Evolutionary conservation across 2,888 invertebrate genomes (phyloP).

Genomic region (Cyclophora albipunctata): DNA sequence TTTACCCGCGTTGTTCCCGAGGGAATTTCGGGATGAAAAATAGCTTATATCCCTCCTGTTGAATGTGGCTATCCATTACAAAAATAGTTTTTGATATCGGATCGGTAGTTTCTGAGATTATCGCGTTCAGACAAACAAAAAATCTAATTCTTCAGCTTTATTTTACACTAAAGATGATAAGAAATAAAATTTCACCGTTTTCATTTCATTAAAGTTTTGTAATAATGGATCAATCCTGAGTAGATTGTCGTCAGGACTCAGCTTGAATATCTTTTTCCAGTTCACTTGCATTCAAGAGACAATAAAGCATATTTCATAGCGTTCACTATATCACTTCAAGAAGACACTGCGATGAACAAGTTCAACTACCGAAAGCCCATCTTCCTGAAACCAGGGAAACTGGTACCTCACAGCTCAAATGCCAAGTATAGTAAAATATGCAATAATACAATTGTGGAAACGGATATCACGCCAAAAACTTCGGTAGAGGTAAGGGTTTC

Average conservation of each 20-base stretch:
- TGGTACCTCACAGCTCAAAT: slow-evolving; percentile 33
- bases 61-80: too few relatives aligned
- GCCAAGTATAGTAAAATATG: slow-evolving; percentile 34
- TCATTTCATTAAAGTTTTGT: too few relatives aligned
- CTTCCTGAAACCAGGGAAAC: slow-evolving; percentile 37
- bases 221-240: too few relatives aligned
- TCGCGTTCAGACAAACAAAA: too few relatives aligned
- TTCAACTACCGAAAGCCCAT: slow-evolving; percentile 45
- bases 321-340: slow-evolving; percentile 53
- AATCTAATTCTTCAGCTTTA: background rate
- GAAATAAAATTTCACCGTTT: too few relatives aligned
- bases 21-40: too few relatives aligned
- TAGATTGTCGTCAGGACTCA: too few relatives aligned
- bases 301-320: slow-evolving; percentile 49
- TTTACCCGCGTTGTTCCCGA: too few relatives aligned
- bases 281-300: slow-evolving; percentile 44
- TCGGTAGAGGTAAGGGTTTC: slow-evolving; percentile 39
- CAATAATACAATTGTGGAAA: slow-evolving; percentile 52
- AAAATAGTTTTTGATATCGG: too few relatives aligned
- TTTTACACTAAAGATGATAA: background rate
- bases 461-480: slow-evolving; percentile 52
- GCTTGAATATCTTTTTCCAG: slow-evolving; percentile 26
- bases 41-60: too few relatives aligned
- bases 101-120: too few relatives aligned
- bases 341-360: slow-evolving; percentile 39